Base-by-base conservation (phyloP, 2,797 vertebrate genomes). In the Percopsis omiscomaycus region DNA sequence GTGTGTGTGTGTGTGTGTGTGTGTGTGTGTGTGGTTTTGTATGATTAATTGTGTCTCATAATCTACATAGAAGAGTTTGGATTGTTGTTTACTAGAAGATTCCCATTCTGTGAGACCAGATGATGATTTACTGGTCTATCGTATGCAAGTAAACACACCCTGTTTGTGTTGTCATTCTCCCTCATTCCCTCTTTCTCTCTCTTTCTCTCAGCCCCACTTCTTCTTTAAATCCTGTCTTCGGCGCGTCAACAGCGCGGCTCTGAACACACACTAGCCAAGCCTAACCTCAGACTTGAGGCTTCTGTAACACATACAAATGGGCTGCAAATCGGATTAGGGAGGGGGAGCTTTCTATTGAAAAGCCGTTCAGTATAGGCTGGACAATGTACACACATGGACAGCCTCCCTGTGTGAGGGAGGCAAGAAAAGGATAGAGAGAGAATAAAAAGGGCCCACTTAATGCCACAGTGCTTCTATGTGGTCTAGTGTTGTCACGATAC, bases 311-410 rank as follows among this genome's bases (percentile, higher is more conserved):
- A 82, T 54, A 85, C 79, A 86, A 86, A 88, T 79, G 75, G 76
- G 78, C 76, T 54, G 71, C 60, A 83, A 89, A 88, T 88, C 52
- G 73, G 80, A 89, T 89, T 88, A 86, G 62, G 76, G 81, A 8
- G 47, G 55, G 71, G 64, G 57, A 52, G 69, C 52, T 82, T 73
- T 53, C 68, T 66, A 59, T 72, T 80, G 69, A 88, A 79, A 83
- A 83, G 69, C 75, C 73, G 64, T 83, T 80, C 70, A 67, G 71
- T 70, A 85, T 80, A 71, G 71, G 71, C 59, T 71, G 86, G 79
- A 86, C 83, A 77, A 68, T 82, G 78, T 72, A 44, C 78, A 59
- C 52, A 78, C 65, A 75, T 80, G 74, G 75, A 81, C 77, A 81
- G 73, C 61, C 73, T 12, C 77, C 76, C 71, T 71, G 30, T 66